Base-by-base conservation (phyloP, 1,140 invertebrate genomes). In the Oncopodura yosiiana region DNA sequence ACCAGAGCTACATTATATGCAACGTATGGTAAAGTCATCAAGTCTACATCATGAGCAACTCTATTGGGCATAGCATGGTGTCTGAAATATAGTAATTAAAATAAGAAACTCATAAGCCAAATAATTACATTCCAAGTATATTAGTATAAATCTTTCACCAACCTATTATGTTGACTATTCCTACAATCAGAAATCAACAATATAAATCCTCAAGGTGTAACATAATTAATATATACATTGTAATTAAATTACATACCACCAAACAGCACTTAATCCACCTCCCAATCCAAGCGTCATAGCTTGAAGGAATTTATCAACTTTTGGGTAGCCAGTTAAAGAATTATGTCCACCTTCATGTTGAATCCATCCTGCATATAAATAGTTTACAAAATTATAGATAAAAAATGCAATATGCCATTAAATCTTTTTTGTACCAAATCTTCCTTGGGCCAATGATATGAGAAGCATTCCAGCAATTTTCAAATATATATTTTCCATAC, bases 41-140 rank as follows among this genome's bases (percentile, higher is more conserved):
- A 36, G 18, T 54, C 53, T 16, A 45, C 24, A 36, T 54, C 53
- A 18, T 41, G 53, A 3, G 30, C 26, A 29, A 48, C 23, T 39
- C 53, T 3, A 19, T 54, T 43, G 3, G 53, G 53, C 53, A 54
- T 54, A 24, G 53, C 53, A 37, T 54, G 53, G n/a, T 54, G 53
- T 32, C 53, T 53, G n/a, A 14, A 23, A 44, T 6, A n/a, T 26
- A 23, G n/a, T n/a, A n/a, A n/a, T 34, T 9, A 34, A 34, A 34
- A 34, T 34, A 34, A 34, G n/a, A n/a, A n/a, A n/a, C n/a, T n/a
- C n/a, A n/a, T n/a, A n/a, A n/a, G n/a, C n/a, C n/a, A n/a, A n/a
- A n/a, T n/a, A 29, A 26, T 19, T 29, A 5, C 21, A 30, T 12
- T 11, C 11, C 14, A 16, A 46, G 12, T 2, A n/a, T n/a, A n/a